Base-by-base conservation (phyloP, 2,888 invertebrate genomes). In the Empis stercorea region DNA sequence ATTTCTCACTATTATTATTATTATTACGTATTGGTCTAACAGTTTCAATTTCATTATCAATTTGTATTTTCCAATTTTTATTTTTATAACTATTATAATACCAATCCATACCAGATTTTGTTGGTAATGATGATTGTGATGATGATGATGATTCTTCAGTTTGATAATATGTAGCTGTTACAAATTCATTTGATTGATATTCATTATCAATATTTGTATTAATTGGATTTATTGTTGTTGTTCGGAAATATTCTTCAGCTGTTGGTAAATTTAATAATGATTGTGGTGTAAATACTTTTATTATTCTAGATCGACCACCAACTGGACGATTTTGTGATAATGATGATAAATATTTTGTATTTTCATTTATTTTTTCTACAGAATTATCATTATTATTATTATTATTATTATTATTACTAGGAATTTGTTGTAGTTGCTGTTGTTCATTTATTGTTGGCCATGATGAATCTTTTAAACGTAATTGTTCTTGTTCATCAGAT, bases 51-150 rank as follows among this genome's bases (percentile, higher is more conserved):
- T 27, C 23, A 27, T 27, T 27, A 7, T 27, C 23, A 27, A 27
- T 27, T 27, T 27, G 23, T 7, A 27, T 27, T 27, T 27, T 27
- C 23, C 34, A n/a, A n/a, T 34, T 34, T 13, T 34, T 34, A 34
- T 34, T 34, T 43, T 43, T 43, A 61, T 89, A 89, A 64, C 87
- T 87, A 54, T 81, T 82, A 63, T 84, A 89, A 65, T 91, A 91
- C 91, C 91, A 91, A 56, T 81, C 81, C 69, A 81, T 81, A 43
- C 76, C 68, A 53, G 11, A 14, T 27, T 27, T 40, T 40, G 20
- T 20, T 27, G 14, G 11, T 23, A 4, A 4, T 9, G 10, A 7
- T 46, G n/a, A n/a, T n/a, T n/a, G n/a, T 40, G 20, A n/a, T 27
- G 14, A 3, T 23, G 7, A 4, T 9, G 10, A 7, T 46, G 71